phyloP scores from a whole-genome alignment of 2,113 vertebrate genomes.

The Zingel zingel region DNA sequence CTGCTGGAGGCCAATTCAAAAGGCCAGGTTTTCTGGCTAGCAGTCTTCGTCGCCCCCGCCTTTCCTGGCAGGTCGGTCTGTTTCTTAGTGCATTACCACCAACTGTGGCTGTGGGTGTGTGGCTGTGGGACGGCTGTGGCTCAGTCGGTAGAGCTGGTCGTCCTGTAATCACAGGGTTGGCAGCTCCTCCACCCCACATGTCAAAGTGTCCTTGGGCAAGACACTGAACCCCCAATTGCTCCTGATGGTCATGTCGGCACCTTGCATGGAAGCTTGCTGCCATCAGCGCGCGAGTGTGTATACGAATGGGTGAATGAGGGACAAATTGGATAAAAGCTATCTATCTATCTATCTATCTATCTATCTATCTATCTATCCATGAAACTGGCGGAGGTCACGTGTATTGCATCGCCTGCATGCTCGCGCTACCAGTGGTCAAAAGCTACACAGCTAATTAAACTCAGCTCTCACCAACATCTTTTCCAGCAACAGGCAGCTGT shows the following conservation, averaged over 20 bases:
- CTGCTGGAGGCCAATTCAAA: too few species aligned
- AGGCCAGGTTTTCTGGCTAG: too few species aligned
- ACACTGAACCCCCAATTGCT: slow-evolving; percentile 10
- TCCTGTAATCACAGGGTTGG: not conserved
- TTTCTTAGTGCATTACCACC: not conserved
- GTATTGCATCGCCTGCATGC: not conserved
- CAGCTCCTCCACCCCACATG: not conserved
- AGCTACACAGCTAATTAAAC: not conserved
- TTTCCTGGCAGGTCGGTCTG: not conserved
- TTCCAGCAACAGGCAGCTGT: not conserved
- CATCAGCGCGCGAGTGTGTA: not conserved
- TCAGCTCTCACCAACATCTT: not conserved
- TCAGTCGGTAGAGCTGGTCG: not conserved
- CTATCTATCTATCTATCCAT: too few species aligned
- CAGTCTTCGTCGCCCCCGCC: not conserved
- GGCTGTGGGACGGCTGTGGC: not conserved
- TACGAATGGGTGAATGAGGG: not conserved
- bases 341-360: too few species aligned
- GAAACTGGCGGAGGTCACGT: not conserved
- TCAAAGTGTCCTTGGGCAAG: not conserved
- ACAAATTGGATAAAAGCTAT: slow-evolving; percentile 14
- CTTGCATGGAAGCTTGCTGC: not conserved
- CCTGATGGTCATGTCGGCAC: not conserved
- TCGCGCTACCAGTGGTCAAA: not conserved
- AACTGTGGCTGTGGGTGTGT: not conserved